These are phyloP conservation scores for Drosophila melanica DNA, from an alignment of 1,140 invertebrate species.

Conservation along the genomic window DNA sequence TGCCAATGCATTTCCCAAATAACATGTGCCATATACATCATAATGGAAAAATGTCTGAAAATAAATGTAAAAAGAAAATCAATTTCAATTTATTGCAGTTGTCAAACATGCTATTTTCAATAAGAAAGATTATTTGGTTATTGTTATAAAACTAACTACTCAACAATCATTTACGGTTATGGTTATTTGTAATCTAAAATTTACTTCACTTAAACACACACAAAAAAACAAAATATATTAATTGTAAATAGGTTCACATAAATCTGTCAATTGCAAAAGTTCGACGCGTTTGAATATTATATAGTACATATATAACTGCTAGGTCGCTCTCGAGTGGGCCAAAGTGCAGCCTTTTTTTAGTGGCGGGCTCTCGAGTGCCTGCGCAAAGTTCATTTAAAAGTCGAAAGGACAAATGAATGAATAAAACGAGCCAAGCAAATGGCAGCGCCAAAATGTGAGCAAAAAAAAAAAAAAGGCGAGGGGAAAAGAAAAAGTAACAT, in stretches of 20 bases:
- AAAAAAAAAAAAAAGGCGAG: slow-evolving; percentile 27
- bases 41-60: slow-evolving; percentile 27
- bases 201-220: slow-evolving; percentile 42
- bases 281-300: slow-evolving; percentile 60
- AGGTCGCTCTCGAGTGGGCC: neutral
- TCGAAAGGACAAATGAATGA: slow-evolving; percentile 78
- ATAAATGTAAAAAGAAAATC: slow-evolving; percentile 35
- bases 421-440: slow-evolving; percentile 60
- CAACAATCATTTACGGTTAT: slow-evolving; percentile 28
- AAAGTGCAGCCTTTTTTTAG: slow-evolving; percentile 31
- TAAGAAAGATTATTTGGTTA: neutral
- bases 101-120: neutral
- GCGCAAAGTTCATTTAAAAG: slow-evolving; percentile 78
- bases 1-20: slow-evolving; percentile 34
- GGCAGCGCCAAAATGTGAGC: slow-evolving; percentile 37
- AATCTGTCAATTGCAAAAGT: slow-evolving; percentile 79
- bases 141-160: slow-evolving; percentile 2
- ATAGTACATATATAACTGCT: slow-evolving; percentile 1
- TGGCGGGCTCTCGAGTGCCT: slow-evolving; percentile 19
- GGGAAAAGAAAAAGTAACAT: neutral
- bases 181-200: slow-evolving; percentile 44
- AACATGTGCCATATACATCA: slow-evolving; percentile 50
- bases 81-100: slow-evolving; percentile 31
- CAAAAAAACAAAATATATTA: slow-evolving; percentile 11
- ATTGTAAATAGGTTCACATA: slow-evolving; percentile 42